These are phyloP conservation scores for Pipistrellus pygmaeus DNA, from an alignment of 2,797 vertebrate genomes.

Conservation along the genomic window DNA sequence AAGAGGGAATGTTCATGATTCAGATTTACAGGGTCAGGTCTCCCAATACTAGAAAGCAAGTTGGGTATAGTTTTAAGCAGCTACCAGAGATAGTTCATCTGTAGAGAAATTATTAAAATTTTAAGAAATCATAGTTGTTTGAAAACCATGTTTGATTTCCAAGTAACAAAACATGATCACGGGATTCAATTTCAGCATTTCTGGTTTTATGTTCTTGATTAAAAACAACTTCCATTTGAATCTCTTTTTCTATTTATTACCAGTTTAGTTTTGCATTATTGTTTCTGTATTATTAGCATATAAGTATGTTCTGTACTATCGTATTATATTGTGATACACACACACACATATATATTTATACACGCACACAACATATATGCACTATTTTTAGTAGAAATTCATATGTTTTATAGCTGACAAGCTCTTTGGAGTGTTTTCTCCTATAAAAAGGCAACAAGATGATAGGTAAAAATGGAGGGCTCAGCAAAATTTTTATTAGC, in stretches of 20 bases:
- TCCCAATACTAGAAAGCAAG: not conserved
- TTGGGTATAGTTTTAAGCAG: not conserved
- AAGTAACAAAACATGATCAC: slow-evolving; percentile 25
- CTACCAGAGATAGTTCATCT: not conserved
- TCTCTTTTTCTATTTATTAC: slow-evolving; percentile 16
- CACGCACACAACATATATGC: not conserved
- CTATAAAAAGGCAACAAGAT: slow-evolving; percentile 11
- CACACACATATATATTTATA: not conserved
- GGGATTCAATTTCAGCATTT: not conserved
- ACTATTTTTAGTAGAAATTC: slow-evolving; percentile 37
- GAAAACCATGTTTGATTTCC: slow-evolving; percentile 41
- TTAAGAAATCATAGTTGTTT: slow-evolving; percentile 8
- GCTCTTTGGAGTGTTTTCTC: slow-evolving; percentile 42
- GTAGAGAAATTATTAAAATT: slow-evolving; percentile 34
- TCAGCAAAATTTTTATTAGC: slow-evolving; percentile 8
- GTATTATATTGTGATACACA: not conserved
- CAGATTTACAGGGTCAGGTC: not conserved
- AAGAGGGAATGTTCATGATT: not conserved
- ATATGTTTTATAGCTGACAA: slow-evolving; percentile 30
- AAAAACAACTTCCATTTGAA: slow-evolving; percentile 23
- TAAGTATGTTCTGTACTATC: slow-evolving; percentile 4
- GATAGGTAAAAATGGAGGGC: slow-evolving; percentile 6
- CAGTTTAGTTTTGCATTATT: slow-evolving; percentile 16
- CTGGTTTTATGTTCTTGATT: slow-evolving; percentile 39
- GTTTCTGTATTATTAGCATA: slow-evolving; percentile 7